Percentiles rank a stretch among this genome's conserved stretches.
Evolutionary conservation across 2,888 invertebrate genomes (phyloP).

Genomic region (Cantharis rufa): DNA sequence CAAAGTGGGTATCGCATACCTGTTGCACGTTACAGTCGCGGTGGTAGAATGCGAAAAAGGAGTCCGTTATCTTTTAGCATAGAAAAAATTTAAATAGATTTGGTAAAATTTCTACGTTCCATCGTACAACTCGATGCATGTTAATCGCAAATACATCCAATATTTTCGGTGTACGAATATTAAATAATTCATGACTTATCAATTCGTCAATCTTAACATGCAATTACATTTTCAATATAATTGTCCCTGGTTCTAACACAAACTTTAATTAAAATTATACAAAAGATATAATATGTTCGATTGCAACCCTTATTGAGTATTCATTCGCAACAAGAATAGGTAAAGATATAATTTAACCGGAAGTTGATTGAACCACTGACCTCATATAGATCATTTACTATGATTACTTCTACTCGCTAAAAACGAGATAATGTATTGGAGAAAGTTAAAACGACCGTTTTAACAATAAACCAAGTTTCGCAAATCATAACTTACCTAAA

Average conservation of each 20-base stretch:
- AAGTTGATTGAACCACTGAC: slow-evolving; percentile 26
- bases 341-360: slow-evolving; percentile 6
- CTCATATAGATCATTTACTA: slow-evolving; percentile 32
- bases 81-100: not conserved
- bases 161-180: not conserved
- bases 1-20: not conserved
- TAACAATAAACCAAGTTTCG: not conserved
- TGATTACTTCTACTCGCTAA: slow-evolving; percentile 23
- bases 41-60: not conserved
- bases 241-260: not conserved
- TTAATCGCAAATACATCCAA: not conserved
- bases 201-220: not conserved
- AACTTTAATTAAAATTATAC: not conserved
- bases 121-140: not conserved
- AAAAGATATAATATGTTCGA: not conserved
- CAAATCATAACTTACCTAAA: not conserved
- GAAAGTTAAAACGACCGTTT: slow-evolving; percentile 15
- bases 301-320: slow-evolving; percentile 7
- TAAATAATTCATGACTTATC: not conserved
- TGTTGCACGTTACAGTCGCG: not conserved
- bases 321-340: not conserved
- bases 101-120: not conserved
- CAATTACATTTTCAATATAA: not conserved
- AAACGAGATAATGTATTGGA: slow-evolving; percentile 20
- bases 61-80: not conserved